Evolutionary conservation across 2,797 vertebrate species (phyloP).

Genomic region (Martes flavigula): DNA sequence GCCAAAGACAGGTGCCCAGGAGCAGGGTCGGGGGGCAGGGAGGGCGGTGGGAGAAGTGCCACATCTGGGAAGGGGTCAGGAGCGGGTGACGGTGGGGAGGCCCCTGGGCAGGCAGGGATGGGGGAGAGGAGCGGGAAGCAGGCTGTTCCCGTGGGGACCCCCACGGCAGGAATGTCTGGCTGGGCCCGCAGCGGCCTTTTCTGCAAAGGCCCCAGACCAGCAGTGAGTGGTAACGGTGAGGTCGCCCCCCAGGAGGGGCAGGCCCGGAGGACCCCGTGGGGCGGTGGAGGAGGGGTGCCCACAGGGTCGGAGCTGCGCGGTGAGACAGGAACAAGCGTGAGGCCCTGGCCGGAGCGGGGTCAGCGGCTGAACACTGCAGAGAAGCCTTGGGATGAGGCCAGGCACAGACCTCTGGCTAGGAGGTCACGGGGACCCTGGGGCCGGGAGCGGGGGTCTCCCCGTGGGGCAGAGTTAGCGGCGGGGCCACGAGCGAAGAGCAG

Average conservation of each 20-base stretch:
- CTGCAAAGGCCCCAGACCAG: background rate
- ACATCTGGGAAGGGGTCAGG: no score
- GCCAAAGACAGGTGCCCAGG: background rate
- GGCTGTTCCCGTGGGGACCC: background rate
- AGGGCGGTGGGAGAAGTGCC: no score
- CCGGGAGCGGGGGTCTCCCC: background rate
- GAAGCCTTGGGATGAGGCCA: background rate
- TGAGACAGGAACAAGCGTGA: background rate
- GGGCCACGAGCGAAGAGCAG: background rate
- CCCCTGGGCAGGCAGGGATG: no score
- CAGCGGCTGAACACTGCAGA: background rate
- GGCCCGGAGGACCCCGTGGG: background rate
- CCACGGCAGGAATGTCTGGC: background rate
- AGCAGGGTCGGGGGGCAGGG: background rate
- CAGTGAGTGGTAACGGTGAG: accelerated
- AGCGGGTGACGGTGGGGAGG: background rate
- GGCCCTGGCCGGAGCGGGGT: background rate
- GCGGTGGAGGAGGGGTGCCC: background rate
- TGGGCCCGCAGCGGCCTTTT: background rate
- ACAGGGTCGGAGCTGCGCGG: background rate
- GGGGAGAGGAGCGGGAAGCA: background rate
- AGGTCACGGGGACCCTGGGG: no score
- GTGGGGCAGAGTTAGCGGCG: background rate
- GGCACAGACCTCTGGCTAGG: no score
- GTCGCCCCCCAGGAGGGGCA: accelerated